These are phyloP conservation scores for Cheilosia soror DNA, from an alignment of 2,888 invertebrate species.

Conservation along the genomic window DNA sequence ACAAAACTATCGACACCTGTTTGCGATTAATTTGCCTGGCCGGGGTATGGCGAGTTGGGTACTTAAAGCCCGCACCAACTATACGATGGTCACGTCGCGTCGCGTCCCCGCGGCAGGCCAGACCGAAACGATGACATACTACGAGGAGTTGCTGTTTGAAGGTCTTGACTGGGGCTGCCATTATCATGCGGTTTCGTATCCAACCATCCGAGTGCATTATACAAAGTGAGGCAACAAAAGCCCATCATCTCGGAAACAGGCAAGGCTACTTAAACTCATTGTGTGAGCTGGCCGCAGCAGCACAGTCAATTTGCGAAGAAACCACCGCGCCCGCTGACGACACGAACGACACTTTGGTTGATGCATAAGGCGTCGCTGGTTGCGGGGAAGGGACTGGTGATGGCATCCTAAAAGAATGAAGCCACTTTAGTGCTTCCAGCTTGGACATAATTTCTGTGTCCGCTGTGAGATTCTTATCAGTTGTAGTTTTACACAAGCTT, in stretches of 20 bases:
- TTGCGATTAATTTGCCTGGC: constrained; percentile 76
- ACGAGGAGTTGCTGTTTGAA: not conserved
- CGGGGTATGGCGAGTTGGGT: not conserved
- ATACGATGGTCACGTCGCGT: constrained; percentile 50
- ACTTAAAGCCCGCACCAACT: constrained; percentile 41
- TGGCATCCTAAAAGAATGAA: constrained; percentile 38
- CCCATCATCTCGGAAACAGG: constrained; percentile 40
- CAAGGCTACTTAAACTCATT: constrained; percentile 24
- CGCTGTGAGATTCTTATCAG: constrained; percentile 73
- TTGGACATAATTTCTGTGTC: constrained; percentile 74
- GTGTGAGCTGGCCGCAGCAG: constrained; percentile 7
- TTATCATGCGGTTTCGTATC: constrained; percentile 21
- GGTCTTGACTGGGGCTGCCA: constrained; percentile 26
- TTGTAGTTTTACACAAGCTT: constrained; percentile 75
- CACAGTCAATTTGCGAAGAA: constrained; percentile 51
- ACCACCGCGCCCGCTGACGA: constrained; percentile 31
- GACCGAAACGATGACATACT: constrained; percentile 31
- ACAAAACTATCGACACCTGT: constrained; percentile 78
- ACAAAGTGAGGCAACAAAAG: constrained; percentile 50
- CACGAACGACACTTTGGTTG: constrained; percentile 31
- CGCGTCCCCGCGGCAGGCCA: not conserved
- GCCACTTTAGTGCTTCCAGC: constrained; percentile 73
- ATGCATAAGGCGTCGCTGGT: not conserved
- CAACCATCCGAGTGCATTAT: constrained; percentile 16
- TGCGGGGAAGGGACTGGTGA: not conserved